Percentiles rank a stretch among this genome's conserved stretches.
These are phyloP conservation scores for Acanthosepion esculentum DNA, from an alignment of 2,888 invertebrate genomes.

Conservation along the genomic window DNA sequence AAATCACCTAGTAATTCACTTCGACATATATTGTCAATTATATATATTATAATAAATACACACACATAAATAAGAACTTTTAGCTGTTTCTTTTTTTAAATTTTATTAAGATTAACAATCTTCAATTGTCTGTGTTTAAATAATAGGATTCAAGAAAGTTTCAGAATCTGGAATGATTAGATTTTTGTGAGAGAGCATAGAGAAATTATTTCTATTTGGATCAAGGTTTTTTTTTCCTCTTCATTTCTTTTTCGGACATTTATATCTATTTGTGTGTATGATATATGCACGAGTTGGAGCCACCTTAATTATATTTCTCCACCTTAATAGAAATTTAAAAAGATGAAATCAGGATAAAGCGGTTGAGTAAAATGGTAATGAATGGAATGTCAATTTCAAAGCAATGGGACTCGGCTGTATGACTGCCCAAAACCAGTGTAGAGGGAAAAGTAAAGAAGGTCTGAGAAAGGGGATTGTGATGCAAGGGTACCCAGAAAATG, in stretches of 20 bases:
- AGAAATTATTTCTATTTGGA: neutral
- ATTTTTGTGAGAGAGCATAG: neutral
- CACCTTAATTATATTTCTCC: neutral
- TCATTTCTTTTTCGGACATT: neutral
- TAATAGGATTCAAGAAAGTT: neutral
- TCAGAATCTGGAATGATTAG: neutral
- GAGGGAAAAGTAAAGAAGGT: neutral
- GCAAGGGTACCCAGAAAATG: neutral
- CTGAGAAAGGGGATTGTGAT: neutral
- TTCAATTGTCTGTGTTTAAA: neutral
- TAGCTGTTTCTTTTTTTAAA: neutral
- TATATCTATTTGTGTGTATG: neutral
- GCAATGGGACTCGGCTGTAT: neutral
- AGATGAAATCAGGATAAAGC: neutral
- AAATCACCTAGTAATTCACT: neutral
- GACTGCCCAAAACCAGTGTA: neutral
- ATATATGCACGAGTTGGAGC: neutral
- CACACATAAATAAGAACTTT: neutral
- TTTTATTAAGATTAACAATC: neutral
- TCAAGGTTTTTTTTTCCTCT: neutral
- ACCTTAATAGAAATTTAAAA: neutral
- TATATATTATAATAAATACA: neutral
- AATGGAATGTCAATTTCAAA: neutral
- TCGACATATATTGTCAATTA: neutral
- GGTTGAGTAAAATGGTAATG: neutral